phyloP scores from a whole-genome alignment of 2,113 vertebrate species.

The Rhinogobius similis region DNA sequence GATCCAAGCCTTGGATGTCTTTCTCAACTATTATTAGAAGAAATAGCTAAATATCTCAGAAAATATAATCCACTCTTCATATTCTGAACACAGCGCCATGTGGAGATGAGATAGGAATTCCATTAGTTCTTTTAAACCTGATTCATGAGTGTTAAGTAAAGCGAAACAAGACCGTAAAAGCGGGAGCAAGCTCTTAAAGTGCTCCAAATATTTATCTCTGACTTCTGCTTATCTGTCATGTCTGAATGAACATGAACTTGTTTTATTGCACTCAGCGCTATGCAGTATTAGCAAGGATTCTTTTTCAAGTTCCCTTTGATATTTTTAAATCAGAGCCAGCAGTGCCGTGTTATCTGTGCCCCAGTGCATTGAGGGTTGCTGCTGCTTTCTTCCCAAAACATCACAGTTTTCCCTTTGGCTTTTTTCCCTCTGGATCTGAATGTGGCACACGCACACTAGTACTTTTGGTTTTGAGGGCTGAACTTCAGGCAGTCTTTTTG shows the following conservation, averaged over 20 bases:
- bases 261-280: conserved; percentile 32
- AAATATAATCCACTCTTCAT: conserved; percentile 2
- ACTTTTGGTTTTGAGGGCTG: not conserved
- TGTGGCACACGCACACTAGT: not conserved
- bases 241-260: conserved; percentile 32
- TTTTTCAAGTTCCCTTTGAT: conserved; percentile 45
- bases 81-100: not conserved
- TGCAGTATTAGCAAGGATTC: conserved; percentile 30
- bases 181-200: conserved; percentile 21
- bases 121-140: conserved; percentile 6
- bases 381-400: not conserved
- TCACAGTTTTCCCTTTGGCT: conserved; percentile 16
- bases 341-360: conserved; percentile 19
- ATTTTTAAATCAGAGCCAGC: conserved; percentile 33
- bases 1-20: not conserved
- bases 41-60: not conserved
- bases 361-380: not conserved
- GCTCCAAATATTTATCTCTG: conserved; percentile 32
- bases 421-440: conserved; percentile 10
- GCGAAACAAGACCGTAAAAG: conserved; percentile 16
- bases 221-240: conserved; percentile 33
- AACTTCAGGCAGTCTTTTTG: not conserved
- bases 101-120: not conserved
- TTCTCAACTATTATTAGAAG: not conserved
- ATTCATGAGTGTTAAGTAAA: conserved; percentile 4